phyloP scores from a whole-genome alignment of 1,140 invertebrate genomes.

The Oscheius sp. region DNA sequence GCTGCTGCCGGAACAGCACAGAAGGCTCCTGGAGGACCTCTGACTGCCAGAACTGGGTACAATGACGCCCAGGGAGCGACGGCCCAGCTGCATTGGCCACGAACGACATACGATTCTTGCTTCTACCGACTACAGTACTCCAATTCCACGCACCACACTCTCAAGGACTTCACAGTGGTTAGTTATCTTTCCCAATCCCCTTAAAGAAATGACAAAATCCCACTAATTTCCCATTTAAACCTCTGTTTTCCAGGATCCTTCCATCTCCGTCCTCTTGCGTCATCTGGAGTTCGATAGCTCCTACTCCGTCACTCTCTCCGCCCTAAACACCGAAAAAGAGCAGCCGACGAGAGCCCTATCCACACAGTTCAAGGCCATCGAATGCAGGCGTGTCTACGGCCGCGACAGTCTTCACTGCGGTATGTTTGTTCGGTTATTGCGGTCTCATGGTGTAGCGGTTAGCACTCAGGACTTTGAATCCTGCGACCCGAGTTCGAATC shows the following conservation, averaged over 20 bases:
- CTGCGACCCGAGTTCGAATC: slow-evolving; percentile 60
- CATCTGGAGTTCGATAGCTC: slow-evolving; percentile 32
- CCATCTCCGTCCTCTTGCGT: slow-evolving; percentile 20
- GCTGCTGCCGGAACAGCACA: background rate
- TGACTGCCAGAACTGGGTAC: slow-evolving; percentile 20
- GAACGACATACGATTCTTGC: slow-evolving; percentile 30
- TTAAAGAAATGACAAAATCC: too few relatives aligned
- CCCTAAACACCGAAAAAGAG: slow-evolving; percentile 15
- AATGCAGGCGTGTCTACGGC: slow-evolving; percentile 34
- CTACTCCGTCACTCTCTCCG: slow-evolving; percentile 22
- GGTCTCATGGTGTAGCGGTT: slow-evolving; percentile 59
- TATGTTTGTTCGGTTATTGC: too few relatives aligned
- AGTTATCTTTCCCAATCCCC: slow-evolving; percentile 16
- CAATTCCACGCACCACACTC: slow-evolving; percentile 20
- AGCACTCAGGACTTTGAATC: slow-evolving; percentile 61
- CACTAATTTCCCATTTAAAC: slow-evolving; percentile 8
- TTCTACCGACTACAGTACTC: slow-evolving; percentile 31
- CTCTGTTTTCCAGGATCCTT: slow-evolving; percentile 23
- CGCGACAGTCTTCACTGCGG: slow-evolving; percentile 31
- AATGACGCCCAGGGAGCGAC: slow-evolving; percentile 18
- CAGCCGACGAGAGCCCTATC: slow-evolving; percentile 6
- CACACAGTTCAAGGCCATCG: slow-evolving; percentile 15
- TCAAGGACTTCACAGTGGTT: slow-evolving; percentile 21
- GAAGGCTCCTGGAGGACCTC: slow-evolving; percentile 9
- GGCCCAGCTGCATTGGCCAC: slow-evolving; percentile 24